Evolutionary conservation across 2,888 invertebrate species (phyloP).

Genomic region (Arrhopalites spinosus): DNA sequence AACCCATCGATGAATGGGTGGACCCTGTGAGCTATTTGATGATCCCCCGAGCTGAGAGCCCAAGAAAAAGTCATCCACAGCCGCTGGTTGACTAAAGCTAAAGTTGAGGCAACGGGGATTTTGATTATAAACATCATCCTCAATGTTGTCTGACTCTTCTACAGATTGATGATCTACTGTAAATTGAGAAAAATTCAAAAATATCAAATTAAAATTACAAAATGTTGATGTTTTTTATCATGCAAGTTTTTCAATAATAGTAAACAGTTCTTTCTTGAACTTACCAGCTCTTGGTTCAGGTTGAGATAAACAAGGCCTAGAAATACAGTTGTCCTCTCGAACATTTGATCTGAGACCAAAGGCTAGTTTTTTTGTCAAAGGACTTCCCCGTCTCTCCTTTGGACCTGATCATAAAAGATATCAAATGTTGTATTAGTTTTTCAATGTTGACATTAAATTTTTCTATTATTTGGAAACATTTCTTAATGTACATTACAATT

Average conservation of each 20-base stretch:
- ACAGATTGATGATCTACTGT: not conserved
- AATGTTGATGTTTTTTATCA: not conserved
- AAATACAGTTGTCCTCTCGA: conserved; percentile 33
- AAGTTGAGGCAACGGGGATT: conserved; percentile 33
- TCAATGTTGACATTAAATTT: no score
- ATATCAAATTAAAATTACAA: not conserved
- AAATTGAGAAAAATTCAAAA: not conserved
- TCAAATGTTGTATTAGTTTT: no score
- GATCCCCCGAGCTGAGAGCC: conserved; percentile 42
- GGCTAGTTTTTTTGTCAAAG: conserved; percentile 36
- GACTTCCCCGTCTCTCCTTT: conserved; percentile 31
- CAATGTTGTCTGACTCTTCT: not conserved
- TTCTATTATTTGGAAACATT: no score
- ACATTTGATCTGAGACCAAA: conserved; percentile 26
- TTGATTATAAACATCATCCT: not conserved
- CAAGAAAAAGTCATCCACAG: conserved; percentile 47
- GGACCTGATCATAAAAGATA: no score
- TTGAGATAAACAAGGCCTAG: conserved; percentile 43
- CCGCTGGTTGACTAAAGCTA: conserved; percentile 51
- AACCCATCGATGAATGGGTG: conserved; percentile 61
- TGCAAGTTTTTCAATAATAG: not conserved
- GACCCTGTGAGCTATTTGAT: conserved; percentile 20
- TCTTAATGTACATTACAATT: no score
- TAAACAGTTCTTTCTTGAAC: not conserved
- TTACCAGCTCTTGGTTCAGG: conserved; percentile 39